Evolutionary conservation across 2,888 invertebrate genomes (phyloP).

Genomic region (Nomada fabriciana): DNA sequence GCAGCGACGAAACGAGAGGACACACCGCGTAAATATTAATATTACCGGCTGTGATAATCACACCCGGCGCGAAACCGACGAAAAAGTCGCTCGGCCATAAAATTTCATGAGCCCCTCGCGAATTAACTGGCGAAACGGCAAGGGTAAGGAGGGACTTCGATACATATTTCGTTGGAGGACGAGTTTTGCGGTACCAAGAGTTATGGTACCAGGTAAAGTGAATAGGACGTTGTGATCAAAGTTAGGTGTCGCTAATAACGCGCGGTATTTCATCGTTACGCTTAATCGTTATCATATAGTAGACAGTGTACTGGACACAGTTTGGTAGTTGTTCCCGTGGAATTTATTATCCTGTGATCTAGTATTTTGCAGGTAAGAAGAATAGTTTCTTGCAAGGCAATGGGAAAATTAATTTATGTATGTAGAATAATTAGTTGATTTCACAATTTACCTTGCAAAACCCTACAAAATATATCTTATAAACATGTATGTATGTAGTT

Average conservation of each 20-base stretch:
- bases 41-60: constrained; percentile 35
- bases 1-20: constrained; percentile 10
- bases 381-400: no score
- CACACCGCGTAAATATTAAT: constrained; percentile 48
- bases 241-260: not conserved
- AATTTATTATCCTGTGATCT: no score
- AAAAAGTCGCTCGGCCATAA: constrained; percentile 25
- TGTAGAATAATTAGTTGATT: no score
- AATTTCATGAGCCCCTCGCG: constrained; percentile 44
- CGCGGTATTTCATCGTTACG: not conserved
- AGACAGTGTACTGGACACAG: no score
- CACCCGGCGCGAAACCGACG: not conserved
- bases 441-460: no score
- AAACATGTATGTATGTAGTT: no score
- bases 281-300: no score
- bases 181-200: not conserved
- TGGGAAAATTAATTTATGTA: no score
- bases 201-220: not conserved
- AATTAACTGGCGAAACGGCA: constrained; percentile 43
- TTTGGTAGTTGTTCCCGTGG: no score
- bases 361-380: no score
- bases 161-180: not conserved
- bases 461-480: no score
- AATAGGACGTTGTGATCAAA: not conserved
- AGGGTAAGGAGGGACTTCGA: not conserved